phyloP scores from a whole-genome alignment of 1,140 invertebrate species.

The Rhyacophila brunnea region DNA sequence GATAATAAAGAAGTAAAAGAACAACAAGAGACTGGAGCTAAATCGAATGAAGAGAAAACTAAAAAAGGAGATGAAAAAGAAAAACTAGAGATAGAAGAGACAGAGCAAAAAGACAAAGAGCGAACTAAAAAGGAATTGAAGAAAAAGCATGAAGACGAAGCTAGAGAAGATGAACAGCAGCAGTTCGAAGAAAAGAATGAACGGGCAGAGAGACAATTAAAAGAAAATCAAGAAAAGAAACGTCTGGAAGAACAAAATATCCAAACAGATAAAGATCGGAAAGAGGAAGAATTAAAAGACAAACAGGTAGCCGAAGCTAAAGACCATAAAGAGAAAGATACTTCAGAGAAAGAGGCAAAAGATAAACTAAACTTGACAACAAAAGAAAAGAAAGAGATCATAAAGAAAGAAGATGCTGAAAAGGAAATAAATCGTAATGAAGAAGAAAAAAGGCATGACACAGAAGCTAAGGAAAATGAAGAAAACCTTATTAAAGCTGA shows the following conservation, averaged over 20 bases:
- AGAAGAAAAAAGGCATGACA: neutral
- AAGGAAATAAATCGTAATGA: neutral
- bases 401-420: neutral
- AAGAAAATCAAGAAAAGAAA: constrained; percentile 2
- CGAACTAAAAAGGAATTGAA: constrained; percentile 30
- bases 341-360: constrained; percentile 2
- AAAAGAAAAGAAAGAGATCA: neutral
- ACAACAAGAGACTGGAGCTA: constrained; percentile 32
- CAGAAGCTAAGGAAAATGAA: neutral
- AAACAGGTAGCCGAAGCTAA: too few species aligned
- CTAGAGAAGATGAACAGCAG: constrained; percentile 23
- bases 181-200: neutral
- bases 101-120: constrained; percentile 24
- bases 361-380: neutral
- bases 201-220: too few species aligned
- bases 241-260: neutral
- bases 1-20: constrained; percentile 6
- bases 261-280: constrained; percentile 3
- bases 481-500: neutral
- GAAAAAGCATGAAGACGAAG: constrained; percentile 34
- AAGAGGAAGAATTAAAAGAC: neutral
- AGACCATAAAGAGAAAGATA: too few species aligned
- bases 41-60: constrained; percentile 22
- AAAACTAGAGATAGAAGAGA: constrained; percentile 34
- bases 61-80: constrained; percentile 32